Evolutionary conservation across 2,888 invertebrate genomes (phyloP).

Genomic region (Periphyllus acericola): DNA sequence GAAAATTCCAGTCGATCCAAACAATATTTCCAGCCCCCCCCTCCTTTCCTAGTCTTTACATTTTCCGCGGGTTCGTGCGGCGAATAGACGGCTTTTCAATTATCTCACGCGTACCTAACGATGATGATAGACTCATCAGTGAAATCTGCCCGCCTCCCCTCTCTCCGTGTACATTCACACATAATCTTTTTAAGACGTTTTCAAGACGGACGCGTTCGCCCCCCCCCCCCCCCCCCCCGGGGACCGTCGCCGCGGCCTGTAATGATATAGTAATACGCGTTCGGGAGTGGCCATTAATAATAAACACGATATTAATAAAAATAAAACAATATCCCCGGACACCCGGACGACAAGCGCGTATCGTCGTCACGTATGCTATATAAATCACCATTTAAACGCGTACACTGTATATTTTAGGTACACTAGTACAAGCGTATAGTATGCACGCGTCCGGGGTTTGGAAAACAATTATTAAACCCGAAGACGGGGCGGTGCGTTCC

Average conservation of each 20-base stretch:
- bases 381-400: too few relatives aligned
- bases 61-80: neutral
- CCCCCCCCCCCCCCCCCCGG: too few relatives aligned
- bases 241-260: neutral
- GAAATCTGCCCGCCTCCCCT: neutral
- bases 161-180: neutral
- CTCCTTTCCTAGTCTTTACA: too few relatives aligned
- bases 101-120: neutral
- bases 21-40: too few relatives aligned
- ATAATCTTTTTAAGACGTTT: neutral
- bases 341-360: neutral
- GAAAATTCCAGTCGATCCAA: too few relatives aligned
- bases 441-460: neutral
- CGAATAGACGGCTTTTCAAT: neutral
- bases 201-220: constrained; percentile 2
- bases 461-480: neutral
- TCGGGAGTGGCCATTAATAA: constrained; percentile 25
- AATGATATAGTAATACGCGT: neutral
- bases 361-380: neutral
- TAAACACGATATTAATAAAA: neutral
- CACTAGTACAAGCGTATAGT: too few relatives aligned
- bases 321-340: neutral
- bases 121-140: constrained; percentile 19
- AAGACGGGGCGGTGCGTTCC: neutral
- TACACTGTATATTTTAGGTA: neutral